Percentiles rank a stretch among this genome's conserved stretches.
These are phyloP conservation scores for Sterrhoptilus dennistouni DNA, from an alignment of 2,113 vertebrate species.

Conservation along the genomic window DNA sequence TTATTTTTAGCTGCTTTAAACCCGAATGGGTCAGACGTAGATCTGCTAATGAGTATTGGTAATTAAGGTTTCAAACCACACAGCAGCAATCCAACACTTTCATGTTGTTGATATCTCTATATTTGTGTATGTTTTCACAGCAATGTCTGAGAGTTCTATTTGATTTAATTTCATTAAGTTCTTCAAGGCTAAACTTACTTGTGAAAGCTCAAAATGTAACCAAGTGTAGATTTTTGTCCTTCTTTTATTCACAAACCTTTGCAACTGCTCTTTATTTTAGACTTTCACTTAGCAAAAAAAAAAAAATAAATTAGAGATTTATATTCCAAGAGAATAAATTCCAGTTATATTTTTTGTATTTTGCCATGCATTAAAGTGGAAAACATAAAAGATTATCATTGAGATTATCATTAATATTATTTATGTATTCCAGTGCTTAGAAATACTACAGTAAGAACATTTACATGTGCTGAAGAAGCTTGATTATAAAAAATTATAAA, in stretches of 20 bases:
- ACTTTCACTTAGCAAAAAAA: not conserved
- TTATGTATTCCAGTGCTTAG: not conserved
- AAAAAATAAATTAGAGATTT: not conserved
- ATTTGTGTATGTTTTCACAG: conserved; percentile 27
- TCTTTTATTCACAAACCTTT: not conserved
- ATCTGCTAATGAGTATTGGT: conserved; percentile 44
- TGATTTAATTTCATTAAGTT: conserved; percentile 27
- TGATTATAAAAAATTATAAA: conserved; percentile 10
- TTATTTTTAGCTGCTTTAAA: conserved; percentile 40
- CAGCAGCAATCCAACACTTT: conserved; percentile 28
- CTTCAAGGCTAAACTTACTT: not conserved
- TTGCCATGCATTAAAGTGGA: not conserved
- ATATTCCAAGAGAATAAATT: not conserved
- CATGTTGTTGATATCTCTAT: conserved; percentile 26
- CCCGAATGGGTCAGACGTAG: conserved; percentile 8
- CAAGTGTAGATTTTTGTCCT: not conserved
- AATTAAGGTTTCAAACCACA: conserved; percentile 56
- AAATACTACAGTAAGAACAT: not conserved
- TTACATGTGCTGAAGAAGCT: not conserved
- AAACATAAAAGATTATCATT: not conserved
- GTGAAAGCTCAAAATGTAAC: not conserved
- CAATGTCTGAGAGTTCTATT: not conserved
- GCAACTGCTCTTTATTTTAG: not conserved
- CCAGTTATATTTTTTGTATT: not conserved
- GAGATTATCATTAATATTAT: not conserved